Conservation (phyloP, 2,113 vertebrate species). For the Abramis brama region DNA sequence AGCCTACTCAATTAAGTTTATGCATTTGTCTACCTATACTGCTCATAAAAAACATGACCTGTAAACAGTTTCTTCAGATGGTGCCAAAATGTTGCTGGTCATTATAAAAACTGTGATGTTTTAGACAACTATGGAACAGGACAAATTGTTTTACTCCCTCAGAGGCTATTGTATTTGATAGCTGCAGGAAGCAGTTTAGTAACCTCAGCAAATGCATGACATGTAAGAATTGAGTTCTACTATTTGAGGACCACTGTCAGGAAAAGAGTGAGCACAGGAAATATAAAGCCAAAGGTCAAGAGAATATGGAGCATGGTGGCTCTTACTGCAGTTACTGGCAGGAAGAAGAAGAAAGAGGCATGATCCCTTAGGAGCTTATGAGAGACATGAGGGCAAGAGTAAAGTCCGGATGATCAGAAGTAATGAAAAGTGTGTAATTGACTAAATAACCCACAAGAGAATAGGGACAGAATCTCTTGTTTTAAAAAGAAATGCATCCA, state of each 20-base stretch:
- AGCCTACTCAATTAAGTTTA: no score
- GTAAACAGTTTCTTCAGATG: background rate
- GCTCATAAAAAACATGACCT: background rate
- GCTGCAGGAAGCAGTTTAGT: background rate
- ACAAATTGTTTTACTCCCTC: background rate
- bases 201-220: slow-evolving; percentile 24
- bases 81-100: background rate
- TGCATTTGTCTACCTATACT: no score
- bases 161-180: background rate
- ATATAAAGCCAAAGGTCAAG: slow-evolving; percentile 11
- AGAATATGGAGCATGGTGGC: background rate
- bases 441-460: background rate
- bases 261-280: background rate
- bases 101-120: background rate
- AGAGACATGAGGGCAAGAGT: background rate
- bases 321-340: background rate
- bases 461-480: background rate
- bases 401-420: background rate
- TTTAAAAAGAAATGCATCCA: background rate
- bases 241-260: background rate
- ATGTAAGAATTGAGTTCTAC: slow-evolving; percentile 11
- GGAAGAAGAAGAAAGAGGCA: background rate
- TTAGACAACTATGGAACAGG: background rate
- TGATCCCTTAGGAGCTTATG: background rate
- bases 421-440: slow-evolving; percentile 13